These are phyloP conservation scores for Egretta garzetta DNA, from an alignment of 2,113 vertebrate genomes.

Conservation along the genomic window DNA sequence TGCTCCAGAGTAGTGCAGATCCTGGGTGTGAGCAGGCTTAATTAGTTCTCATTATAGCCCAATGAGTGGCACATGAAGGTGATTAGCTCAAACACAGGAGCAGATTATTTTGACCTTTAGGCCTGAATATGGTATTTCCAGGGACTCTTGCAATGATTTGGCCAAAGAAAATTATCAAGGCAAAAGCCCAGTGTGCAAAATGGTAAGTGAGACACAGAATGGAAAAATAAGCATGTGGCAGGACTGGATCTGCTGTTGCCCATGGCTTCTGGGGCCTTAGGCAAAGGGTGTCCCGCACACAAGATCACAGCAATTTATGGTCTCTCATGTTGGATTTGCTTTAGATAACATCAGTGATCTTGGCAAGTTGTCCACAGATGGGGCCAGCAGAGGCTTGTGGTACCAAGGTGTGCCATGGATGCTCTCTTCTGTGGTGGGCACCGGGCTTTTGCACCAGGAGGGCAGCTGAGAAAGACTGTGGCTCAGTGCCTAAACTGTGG, in stretches of 20 bases:
- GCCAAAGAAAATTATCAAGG: background rate
- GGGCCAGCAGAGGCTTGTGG: background rate
- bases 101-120: background rate
- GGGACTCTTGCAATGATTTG: background rate
- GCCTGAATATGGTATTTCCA: background rate
- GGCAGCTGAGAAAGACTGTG: background rate
- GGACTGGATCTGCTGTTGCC: background rate
- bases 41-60: background rate
- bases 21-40: background rate
- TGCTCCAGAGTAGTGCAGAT: rapidly evolving
- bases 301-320: background rate
- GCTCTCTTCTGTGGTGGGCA: background rate
- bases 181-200: background rate
- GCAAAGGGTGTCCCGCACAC: background rate
- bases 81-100: background rate
- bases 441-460: background rate
- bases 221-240: background rate
- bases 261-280: background rate
- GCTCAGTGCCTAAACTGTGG: background rate
- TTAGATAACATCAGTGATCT: background rate
- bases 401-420: background rate
- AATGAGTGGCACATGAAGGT: background rate
- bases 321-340: background rate
- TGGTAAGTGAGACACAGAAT: background rate
- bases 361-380: background rate